phyloP scores from a whole-genome alignment of 2,797 vertebrate genomes.

The Craterocephalus amniculus region DNA sequence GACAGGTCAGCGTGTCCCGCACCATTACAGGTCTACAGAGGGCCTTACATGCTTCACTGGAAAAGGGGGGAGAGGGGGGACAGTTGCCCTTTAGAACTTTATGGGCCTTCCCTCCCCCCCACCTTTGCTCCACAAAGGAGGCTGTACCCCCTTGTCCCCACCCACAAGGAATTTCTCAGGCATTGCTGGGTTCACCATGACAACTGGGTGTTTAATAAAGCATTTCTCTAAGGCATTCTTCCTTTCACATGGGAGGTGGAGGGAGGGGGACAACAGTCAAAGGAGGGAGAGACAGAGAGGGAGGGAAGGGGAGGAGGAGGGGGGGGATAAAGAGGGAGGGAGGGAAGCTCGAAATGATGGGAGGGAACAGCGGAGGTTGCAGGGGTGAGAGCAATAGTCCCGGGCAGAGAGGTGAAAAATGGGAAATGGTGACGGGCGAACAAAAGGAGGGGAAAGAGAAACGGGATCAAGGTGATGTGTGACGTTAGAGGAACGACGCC shows the following conservation, averaged over 20 bases:
- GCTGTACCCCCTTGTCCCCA: slow-evolving; percentile 80
- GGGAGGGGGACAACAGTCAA: slow-evolving; percentile 69
- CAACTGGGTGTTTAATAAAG: slow-evolving; percentile 89
- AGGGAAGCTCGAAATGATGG: slow-evolving; percentile 73
- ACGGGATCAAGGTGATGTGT: slow-evolving; percentile 81
- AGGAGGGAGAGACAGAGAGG: slow-evolving; percentile 54
- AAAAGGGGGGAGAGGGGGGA: slow-evolving; percentile 56
- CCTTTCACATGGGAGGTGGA: slow-evolving; percentile 73
- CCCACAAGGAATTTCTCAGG: slow-evolving; percentile 85
- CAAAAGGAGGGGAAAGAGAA: slow-evolving; percentile 70
- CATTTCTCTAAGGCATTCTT: slow-evolving; percentile 88
- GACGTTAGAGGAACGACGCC: slow-evolving; percentile 55
- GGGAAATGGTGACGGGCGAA: slow-evolving; percentile 63
- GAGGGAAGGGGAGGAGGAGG: slow-evolving; percentile 21
- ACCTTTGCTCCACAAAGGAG: slow-evolving; percentile 78
- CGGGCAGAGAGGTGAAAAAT: slow-evolving; percentile 66
- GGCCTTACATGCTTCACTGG: slow-evolving; percentile 67
- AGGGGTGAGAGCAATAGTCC: slow-evolving; percentile 72
- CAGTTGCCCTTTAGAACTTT: slow-evolving; percentile 81
- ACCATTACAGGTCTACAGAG: slow-evolving; percentile 60
- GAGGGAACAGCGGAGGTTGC: slow-evolving; percentile 72
- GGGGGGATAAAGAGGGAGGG: slow-evolving; percentile 48
- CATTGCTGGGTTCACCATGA: slow-evolving; percentile 87
- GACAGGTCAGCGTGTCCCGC: slow-evolving; percentile 59
- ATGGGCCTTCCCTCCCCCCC: slow-evolving; percentile 68